These are phyloP conservation scores for Picathartes gymnocephalus DNA, from an alignment of 2,113 vertebrate genomes.

Conservation along the genomic window DNA sequence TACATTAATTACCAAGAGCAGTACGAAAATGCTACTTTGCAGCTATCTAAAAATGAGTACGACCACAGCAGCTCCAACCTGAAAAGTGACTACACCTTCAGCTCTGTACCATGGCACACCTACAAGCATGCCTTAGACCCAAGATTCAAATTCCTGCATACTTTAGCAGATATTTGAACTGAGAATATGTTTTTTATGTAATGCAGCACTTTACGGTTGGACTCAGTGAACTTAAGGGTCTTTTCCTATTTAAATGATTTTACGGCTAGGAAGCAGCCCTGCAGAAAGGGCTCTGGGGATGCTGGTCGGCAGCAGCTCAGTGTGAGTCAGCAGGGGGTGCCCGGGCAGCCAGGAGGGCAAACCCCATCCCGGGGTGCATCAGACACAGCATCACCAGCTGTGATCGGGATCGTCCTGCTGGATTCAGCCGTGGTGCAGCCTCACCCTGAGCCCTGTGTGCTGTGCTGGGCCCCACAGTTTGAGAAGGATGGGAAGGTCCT, in stretches of 20 bases:
- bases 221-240: too few relatives aligned
- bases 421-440: fast-evolving
- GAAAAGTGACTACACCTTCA: background rate
- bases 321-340: background rate
- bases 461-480: background rate
- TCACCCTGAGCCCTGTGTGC: background rate
- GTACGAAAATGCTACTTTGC: background rate
- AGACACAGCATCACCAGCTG: background rate
- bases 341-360: background rate
- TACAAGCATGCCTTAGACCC: background rate
- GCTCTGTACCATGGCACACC: background rate
- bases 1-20: background rate
- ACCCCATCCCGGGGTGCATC: background rate
- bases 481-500: background rate
- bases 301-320: background rate
- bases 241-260: background rate
- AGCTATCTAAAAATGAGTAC: background rate
- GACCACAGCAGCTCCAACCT: background rate
- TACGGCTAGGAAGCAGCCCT: background rate
- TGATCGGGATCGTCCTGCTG: background rate
- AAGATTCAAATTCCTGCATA: background rate
- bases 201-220: fast-evolving
- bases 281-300: background rate
- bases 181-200: background rate
- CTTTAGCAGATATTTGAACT: background rate